Percentiles rank a stretch among this genome's conserved stretches.
These are phyloP conservation scores for Hyles vespertilio DNA, from an alignment of 1,140 invertebrate species.

Conservation along the genomic window DNA sequence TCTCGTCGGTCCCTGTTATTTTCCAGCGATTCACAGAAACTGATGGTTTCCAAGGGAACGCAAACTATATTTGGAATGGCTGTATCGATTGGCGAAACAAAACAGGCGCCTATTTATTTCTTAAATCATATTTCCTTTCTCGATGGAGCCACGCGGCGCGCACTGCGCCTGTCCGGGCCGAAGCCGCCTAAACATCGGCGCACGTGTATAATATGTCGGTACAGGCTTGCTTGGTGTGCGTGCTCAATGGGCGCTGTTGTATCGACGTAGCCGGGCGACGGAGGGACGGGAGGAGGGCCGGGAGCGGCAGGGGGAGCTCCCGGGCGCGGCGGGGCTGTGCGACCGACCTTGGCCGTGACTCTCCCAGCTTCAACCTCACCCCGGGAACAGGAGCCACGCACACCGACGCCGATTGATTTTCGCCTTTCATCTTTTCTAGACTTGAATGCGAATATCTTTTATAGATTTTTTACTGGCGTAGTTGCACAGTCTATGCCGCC, in stretches of 20 bases:
- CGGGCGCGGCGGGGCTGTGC: constrained; percentile 11
- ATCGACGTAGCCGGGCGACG: constrained; percentile 18
- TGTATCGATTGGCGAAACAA: constrained; percentile 13
- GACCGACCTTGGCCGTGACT: constrained; percentile 46
- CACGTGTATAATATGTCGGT: constrained; percentile 20
- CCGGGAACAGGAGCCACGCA: constrained; percentile 28
- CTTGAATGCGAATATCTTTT: not conserved
- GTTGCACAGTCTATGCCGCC: too few relatives aligned
- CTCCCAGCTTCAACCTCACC: constrained; percentile 23
- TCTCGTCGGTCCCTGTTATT: too few relatives aligned
- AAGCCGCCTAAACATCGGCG: constrained; percentile 11
- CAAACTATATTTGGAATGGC: constrained; percentile 5
- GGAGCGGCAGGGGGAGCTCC: constrained; percentile 1
- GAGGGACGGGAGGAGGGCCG: constrained; percentile 5
- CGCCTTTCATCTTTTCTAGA: constrained; percentile 11
- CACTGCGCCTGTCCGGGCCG: not conserved
- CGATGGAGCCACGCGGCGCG: not conserved
- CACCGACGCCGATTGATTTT: constrained; percentile 33
- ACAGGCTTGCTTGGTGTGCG: constrained; percentile 18
- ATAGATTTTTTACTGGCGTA: not conserved
- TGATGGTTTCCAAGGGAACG: not conserved
- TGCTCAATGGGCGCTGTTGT: constrained; percentile 27
- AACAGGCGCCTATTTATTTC: constrained; percentile 18
- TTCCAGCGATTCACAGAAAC: too few relatives aligned
- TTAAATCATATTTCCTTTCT: constrained; percentile 10